A percentile compares a stretch with the other conserved stretches of the same genome.
Conservation (phyloP, 1,140 invertebrate species). For the Heliconius congener region DNA sequence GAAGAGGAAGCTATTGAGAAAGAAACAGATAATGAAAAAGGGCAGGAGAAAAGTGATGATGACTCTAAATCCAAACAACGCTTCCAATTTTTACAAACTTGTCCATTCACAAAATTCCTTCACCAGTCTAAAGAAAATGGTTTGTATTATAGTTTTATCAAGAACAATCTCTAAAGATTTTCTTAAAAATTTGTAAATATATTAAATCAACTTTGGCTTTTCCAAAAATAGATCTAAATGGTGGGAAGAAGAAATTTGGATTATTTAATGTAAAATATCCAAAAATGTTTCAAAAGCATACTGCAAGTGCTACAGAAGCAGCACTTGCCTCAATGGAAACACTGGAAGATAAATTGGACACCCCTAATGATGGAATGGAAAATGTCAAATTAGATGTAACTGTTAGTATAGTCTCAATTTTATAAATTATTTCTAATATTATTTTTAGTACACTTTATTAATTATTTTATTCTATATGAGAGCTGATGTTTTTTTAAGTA, state of each 20-base stretch:
- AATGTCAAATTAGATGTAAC: constrained; percentile 84
- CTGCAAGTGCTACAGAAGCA: constrained; percentile 79
- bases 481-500: no score
- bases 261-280: constrained; percentile 68
- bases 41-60: constrained; percentile 74
- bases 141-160: constrained; percentile 30
- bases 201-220: background rate
- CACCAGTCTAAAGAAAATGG: constrained; percentile 58
- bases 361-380: constrained; percentile 85
- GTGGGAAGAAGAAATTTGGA: constrained; percentile 49
- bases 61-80: constrained; percentile 59
- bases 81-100: constrained; percentile 62
- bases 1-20: constrained; percentile 79
- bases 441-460: background rate
- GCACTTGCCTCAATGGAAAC: constrained; percentile 90
- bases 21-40: constrained; percentile 71
- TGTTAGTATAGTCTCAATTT: constrained; percentile 56
- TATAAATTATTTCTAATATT: background rate
- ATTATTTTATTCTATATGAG: background rate
- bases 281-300: constrained; percentile 66
- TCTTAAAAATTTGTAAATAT: background rate
- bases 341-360: constrained; percentile 84
- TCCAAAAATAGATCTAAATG: constrained; percentile 29
- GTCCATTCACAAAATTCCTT: constrained; percentile 60
- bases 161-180: background rate